A percentile compares a stretch with the other conserved stretches of the same genome.
Conservation (phyloP, 2,888 invertebrate genomes). For the Cordilura impudica region DNA sequence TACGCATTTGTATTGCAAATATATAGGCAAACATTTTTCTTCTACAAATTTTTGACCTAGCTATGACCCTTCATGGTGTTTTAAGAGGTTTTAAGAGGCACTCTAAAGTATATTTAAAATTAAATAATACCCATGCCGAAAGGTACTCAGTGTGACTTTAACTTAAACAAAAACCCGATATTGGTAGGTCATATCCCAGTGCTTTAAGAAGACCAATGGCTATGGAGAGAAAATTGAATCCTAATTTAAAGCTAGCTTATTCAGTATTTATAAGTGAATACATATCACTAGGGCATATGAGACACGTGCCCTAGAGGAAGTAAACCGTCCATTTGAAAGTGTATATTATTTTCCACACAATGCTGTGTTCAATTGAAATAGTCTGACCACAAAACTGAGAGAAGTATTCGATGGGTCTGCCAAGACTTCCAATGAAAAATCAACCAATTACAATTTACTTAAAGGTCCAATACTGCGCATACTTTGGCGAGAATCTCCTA, state of each 20-base stretch:
- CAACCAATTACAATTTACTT: constrained; percentile 34
- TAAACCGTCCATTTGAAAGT: not conserved
- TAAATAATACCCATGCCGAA: not conserved
- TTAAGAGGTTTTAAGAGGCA: not conserved
- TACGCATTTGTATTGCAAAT: too few species aligned
- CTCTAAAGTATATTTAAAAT: constrained; percentile 2
- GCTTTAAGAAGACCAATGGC: not conserved
- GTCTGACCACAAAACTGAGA: constrained; percentile 39
- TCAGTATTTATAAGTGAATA: constrained; percentile 21
- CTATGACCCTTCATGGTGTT: too few species aligned
- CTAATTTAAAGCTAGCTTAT: constrained; percentile 14
- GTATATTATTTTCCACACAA: constrained; percentile 39
- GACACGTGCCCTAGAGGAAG: not conserved
- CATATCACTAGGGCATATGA: constrained; percentile 32
- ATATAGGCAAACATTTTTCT: too few species aligned
- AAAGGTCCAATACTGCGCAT: constrained; percentile 39
- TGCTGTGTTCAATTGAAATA: constrained; percentile 36
- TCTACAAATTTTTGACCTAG: too few species aligned
- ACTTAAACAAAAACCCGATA: not conserved
- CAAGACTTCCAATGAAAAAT: constrained; percentile 21
- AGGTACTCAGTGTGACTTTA: not conserved
- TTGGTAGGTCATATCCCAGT: not conserved
- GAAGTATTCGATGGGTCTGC: constrained; percentile 24
- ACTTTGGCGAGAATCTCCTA: constrained; percentile 17
- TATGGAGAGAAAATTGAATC: constrained; percentile 11